Percentiles rank a stretch among this genome's conserved stretches.
phyloP scores from a whole-genome alignment of 2,888 invertebrate genomes.

The Stramonita haemastoma region DNA sequence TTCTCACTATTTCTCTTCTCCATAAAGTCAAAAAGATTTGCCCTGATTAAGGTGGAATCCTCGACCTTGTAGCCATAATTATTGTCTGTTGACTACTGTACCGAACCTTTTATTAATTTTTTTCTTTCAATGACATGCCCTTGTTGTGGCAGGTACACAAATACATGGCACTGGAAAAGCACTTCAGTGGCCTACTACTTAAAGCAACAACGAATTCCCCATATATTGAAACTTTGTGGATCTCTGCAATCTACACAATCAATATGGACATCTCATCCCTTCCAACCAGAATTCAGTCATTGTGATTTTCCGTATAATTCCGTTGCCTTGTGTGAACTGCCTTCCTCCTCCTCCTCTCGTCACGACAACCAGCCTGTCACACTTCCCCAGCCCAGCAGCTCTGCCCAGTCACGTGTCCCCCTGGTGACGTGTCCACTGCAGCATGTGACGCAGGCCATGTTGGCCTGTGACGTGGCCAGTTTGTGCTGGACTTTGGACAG shows the following conservation, averaged over 20 bases:
- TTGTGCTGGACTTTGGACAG: not conserved
- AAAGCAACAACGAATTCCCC: not conserved
- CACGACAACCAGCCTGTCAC: not conserved
- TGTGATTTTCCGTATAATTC: not conserved
- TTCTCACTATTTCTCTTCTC: no score
- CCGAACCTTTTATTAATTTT: no score
- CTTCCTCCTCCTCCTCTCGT: not conserved
- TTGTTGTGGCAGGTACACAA: not conserved
- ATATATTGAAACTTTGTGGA: not conserved
- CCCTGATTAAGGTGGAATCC: no score
- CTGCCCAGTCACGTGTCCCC: not conserved
- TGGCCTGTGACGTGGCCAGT: slow-evolving; percentile 5
- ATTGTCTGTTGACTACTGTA: no score
- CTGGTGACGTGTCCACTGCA: slow-evolving; percentile 14
- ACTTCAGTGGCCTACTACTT: not conserved
- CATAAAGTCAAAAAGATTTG: no score
- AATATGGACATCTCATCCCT: not conserved
- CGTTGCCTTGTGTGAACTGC: not conserved
- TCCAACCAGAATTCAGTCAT: not conserved
- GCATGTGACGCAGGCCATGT: slow-evolving; percentile 10
- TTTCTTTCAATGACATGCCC: no score
- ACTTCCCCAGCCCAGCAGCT: not conserved
- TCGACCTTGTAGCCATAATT: no score
- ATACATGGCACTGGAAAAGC: not conserved
- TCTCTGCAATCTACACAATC: not conserved